Evolutionary conservation across 1,140 invertebrate genomes (phyloP).

Genomic region (Ostrea edulis): DNA sequence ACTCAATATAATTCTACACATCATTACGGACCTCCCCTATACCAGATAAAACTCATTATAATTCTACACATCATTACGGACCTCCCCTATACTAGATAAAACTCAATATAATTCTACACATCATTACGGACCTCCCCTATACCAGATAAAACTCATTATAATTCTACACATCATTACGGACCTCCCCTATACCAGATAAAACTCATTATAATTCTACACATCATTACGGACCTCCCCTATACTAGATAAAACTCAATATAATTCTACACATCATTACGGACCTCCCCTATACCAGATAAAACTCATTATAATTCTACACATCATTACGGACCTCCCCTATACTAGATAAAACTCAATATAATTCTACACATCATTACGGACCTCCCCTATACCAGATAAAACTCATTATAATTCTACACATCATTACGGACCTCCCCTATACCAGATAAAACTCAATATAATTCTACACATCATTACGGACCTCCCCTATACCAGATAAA

Average conservation of each 20-base stretch:
- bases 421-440: constrained; percentile 88
- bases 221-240: constrained; percentile 88
- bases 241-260: too few species aligned
- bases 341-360: too few species aligned
- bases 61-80: constrained; percentile 95
- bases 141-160: too few species aligned
- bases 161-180: constrained; percentile 95
- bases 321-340: constrained; percentile 88
- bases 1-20: too few species aligned
- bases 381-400: constrained; percentile 81
- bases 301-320: too few species aligned
- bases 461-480: constrained; percentile 95
- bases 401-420: too few species aligned
- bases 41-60: too few species aligned
- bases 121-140: constrained; percentile 88
- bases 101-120: too few species aligned
- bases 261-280: constrained; percentile 95
- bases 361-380: constrained; percentile 95
- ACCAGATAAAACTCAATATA: too few species aligned
- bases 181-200: constrained; percentile 81
- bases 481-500: constrained; percentile 81
- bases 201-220: too few species aligned
- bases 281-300: constrained; percentile 81
- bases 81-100: constrained; percentile 81
- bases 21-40: constrained; percentile 88